phyloP scores from a whole-genome alignment of 2,888 invertebrate species.

The Drosophila mimica region DNA sequence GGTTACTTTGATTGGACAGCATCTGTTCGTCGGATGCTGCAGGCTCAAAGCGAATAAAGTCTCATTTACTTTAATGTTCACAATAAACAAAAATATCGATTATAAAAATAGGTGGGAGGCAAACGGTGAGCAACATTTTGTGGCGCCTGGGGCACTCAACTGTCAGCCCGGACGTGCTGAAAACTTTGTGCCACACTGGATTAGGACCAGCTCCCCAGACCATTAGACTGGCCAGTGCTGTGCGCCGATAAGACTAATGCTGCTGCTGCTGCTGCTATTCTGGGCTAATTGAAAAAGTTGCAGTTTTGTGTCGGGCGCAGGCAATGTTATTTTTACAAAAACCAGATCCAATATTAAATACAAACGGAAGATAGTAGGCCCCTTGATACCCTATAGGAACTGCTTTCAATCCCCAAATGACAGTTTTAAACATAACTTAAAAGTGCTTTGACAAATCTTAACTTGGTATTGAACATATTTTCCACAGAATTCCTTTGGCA shows the following conservation, averaged over 20 bases:
- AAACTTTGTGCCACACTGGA: constrained; percentile 57
- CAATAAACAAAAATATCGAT: constrained; percentile 75
- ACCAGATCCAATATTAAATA: background rate
- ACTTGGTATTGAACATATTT: background rate
- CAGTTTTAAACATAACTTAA: background rate
- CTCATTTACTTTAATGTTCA: constrained; percentile 54
- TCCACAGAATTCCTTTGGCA: background rate
- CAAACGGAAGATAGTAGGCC: background rate
- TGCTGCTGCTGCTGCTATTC: constrained; percentile 22
- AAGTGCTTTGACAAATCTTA: background rate
- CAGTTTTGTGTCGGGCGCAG: constrained; percentile 45
- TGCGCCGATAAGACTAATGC: constrained; percentile 59
- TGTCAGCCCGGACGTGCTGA: constrained; percentile 67
- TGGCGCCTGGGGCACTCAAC: constrained; percentile 53
- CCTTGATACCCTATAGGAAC: background rate
- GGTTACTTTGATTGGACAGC: background rate
- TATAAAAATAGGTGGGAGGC: constrained; percentile 38
- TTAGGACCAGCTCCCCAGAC: constrained; percentile 49
- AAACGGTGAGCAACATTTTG: constrained; percentile 21
- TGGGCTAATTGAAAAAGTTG: constrained; percentile 74
- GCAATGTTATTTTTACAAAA: constrained; percentile 25
- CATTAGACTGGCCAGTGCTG: constrained; percentile 43
- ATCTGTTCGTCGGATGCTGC: background rate
- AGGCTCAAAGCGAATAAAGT: constrained; percentile 6
- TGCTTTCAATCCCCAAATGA: background rate